Evolutionary conservation across 2,888 invertebrate genomes (phyloP), one percentile per base, ranked within the genome.

Genomic region (Drosophila atripex): DNA sequence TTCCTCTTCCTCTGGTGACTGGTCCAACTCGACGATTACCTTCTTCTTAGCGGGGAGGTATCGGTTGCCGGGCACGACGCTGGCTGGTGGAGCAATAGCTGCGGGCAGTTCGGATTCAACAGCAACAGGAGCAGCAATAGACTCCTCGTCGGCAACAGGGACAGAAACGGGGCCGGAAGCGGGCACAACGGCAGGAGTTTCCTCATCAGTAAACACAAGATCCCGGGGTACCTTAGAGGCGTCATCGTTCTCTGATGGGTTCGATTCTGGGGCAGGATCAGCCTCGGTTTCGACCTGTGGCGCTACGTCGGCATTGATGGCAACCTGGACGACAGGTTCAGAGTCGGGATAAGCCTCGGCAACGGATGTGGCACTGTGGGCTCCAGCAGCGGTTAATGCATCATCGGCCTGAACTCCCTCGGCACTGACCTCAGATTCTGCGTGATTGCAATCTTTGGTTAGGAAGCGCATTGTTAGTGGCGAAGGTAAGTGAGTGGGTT

Each of bases 321-420:
- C 77, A 63, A 78, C 61, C 54, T 89, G 75, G 6, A 84, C 80
- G 5, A 77, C 78, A 0, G 88, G 84, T 2, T 73, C 80, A 30
- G 86, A 80, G 3, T 80, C 88, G 38, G 91, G 91, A 68, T 90
- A 91, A 32, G 91, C 90, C 76, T 91, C 91, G 61, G 91, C 91
- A 32, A 91, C 73, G 3, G 91, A 89, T 54, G 84, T 88, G 18
- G 88, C 88, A 16, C 78, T 86, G 64, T 91, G 87, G 14, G 87
- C 89, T 55, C 85, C 90, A 49, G 89, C 86, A 53, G 89, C 89
- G 11, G 77, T 78, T 18, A 90, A 60, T 8, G 73, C 80, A 71
- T 89, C 88, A 51, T 90, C 90, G 32, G 74, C 76, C 38, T 77
- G 85, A 68, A 86, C 88, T 28, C 61, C 72, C 58, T 76, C 84